phyloP scores from a whole-genome alignment of 2,797 vertebrate genomes.

The Decapterus maruadsi region DNA sequence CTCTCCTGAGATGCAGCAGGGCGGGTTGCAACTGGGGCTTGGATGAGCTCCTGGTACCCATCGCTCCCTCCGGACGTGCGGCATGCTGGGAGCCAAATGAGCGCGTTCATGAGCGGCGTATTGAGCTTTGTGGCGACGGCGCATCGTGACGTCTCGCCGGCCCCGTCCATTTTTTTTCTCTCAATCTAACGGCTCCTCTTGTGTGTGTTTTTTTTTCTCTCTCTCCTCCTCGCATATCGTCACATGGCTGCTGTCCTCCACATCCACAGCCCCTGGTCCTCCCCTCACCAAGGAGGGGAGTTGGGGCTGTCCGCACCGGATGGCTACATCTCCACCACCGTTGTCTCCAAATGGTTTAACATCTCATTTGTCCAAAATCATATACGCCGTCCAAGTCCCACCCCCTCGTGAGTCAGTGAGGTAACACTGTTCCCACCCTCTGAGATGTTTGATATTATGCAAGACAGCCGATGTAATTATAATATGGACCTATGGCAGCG shows the following conservation, averaged over 20 bases:
- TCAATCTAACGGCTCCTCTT: constrained; percentile 66
- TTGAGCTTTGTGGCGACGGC: constrained; percentile 80
- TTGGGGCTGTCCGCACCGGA: constrained; percentile 63
- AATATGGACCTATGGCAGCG: constrained; percentile 67
- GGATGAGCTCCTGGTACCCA: constrained; percentile 63
- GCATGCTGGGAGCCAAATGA: constrained; percentile 75
- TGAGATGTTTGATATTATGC: constrained; percentile 78
- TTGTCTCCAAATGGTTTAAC: constrained; percentile 73
- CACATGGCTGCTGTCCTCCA: constrained; percentile 45
- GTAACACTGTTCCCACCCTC: constrained; percentile 82
- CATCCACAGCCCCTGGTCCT: constrained; percentile 64
- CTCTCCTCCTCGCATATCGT: constrained; percentile 14
- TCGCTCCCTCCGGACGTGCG: constrained; percentile 67
- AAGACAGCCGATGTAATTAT: constrained; percentile 74
- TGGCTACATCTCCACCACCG: constrained; percentile 71
- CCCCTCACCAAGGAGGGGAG: constrained; percentile 59
- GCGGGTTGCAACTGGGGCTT: constrained; percentile 46
- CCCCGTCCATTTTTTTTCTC: constrained; percentile 79
- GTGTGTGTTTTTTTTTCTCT: constrained; percentile 10
- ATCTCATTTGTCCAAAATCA: constrained; percentile 82
- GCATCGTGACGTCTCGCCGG: constrained; percentile 85
- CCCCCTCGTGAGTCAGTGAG: constrained; percentile 81
- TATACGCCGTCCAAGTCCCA: constrained; percentile 81
- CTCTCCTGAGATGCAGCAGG: constrained; percentile 50
- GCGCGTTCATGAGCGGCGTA: constrained; percentile 77